Percentiles rank a stretch among this genome's conserved stretches.
Evolutionary conservation across 1,140 invertebrate genomes (phyloP).

Genomic region (Achatina immaculata): DNA sequence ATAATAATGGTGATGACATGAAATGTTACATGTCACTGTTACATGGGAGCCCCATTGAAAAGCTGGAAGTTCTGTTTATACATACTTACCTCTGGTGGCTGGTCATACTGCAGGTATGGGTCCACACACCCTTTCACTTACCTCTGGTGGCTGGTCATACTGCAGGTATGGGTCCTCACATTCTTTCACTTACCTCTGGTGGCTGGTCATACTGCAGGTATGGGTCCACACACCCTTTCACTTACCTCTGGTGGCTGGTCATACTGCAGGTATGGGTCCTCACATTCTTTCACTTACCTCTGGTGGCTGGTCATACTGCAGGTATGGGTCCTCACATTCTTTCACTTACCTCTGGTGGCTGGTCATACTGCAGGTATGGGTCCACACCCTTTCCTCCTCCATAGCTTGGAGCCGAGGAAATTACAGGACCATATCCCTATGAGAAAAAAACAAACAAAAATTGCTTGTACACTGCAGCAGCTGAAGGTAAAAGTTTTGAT

Average conservation of each 20-base stretch:
- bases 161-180: conserved; percentile 75
- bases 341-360: conserved; percentile 40
- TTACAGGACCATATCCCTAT: conserved; percentile 14
- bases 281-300: conserved; percentile 62
- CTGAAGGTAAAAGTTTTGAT: no score
- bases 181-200: conserved; percentile 24
- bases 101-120: conserved; percentile 73
- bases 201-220: conserved; percentile 72
- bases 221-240: conserved; percentile 75
- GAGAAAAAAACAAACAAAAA: not conserved
- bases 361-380: conserved; percentile 73
- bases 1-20: not conserved
- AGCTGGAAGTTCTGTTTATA: no score
- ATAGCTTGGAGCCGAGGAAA: not conserved
- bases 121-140: conserved; percentile 75
- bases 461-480: no score
- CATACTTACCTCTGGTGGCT: conserved; percentile 38
- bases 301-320: conserved; percentile 72
- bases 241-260: conserved; percentile 45
- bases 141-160: conserved; percentile 68
- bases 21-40: not conserved
- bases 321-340: conserved; percentile 69
- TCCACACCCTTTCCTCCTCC: conserved; percentile 73
- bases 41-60: no score
- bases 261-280: conserved; percentile 76